Conservation (phyloP, 2,888 invertebrate species). For the Pseudolycoriella hygida region DNA sequence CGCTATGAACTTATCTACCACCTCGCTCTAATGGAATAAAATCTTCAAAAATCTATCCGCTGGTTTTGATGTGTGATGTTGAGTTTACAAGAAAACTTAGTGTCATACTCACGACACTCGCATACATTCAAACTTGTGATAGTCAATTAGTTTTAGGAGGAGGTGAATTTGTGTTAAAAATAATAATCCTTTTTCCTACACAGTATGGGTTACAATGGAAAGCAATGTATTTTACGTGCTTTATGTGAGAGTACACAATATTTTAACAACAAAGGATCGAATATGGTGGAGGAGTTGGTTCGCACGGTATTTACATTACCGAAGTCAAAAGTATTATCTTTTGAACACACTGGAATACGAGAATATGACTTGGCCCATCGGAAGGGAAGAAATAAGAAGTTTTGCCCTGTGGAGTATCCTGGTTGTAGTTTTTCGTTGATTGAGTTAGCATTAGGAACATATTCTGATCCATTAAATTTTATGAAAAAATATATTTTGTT, state of each 20-base stretch:
- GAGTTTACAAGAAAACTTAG: too few species aligned
- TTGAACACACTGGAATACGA: conserved; percentile 45
- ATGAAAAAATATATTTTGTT: not conserved
- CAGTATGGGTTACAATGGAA: conserved; percentile 60
- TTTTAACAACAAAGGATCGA: conserved; percentile 39
- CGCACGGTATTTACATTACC: conserved; percentile 39
- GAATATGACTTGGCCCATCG: conserved; percentile 48
- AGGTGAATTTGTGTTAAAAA: not conserved
- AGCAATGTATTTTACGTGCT: conserved; percentile 49
- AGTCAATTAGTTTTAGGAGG: too few species aligned
- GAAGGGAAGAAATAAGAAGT: conserved; percentile 15
- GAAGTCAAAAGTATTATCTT: conserved; percentile 36
- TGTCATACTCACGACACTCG: too few species aligned
- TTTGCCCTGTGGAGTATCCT: conserved; percentile 38
- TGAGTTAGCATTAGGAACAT: conserved; percentile 46
- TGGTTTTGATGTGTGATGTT: too few species aligned
- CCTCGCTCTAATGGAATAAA: too few species aligned
- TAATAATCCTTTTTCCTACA: conserved; percentile 7
- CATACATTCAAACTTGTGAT: too few species aligned
- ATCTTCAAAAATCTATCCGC: too few species aligned
- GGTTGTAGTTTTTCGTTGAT: conserved; percentile 51
- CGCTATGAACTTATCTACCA: too few species aligned
- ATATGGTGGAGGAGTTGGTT: conserved; percentile 51
- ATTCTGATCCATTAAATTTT: conserved; percentile 13
- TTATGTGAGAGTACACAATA: conserved; percentile 54